Percentiles rank a stretch among this genome's conserved stretches.
Conservation (phyloP, 2,888 invertebrate species). For the Rhimphoctona megacephalus region DNA sequence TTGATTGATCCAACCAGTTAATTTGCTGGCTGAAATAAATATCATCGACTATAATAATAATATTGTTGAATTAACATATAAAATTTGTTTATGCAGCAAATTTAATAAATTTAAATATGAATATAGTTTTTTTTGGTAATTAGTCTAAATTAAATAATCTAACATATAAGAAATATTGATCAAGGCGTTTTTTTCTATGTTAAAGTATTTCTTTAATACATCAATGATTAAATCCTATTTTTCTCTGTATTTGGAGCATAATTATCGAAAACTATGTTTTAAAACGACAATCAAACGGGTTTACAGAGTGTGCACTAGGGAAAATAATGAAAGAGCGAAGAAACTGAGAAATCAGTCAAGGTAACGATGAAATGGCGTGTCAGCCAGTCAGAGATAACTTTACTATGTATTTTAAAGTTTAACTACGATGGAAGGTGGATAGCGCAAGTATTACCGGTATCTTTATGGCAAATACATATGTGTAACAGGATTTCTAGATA, state of each 20-base stretch:
- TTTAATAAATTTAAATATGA: not conserved
- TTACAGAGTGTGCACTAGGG: not conserved
- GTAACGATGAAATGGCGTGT: constrained; percentile 35
- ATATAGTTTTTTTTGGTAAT: no score
- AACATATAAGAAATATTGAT: no score
- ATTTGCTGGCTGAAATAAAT: no score
- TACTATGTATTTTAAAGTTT: constrained; percentile 31
- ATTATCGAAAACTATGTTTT: not conserved
- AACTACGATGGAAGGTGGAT: constrained; percentile 19
- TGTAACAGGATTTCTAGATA: not conserved
- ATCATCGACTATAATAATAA: no score
- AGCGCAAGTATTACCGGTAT: not conserved
- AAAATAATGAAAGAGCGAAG: not conserved
- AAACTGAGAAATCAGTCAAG: constrained; percentile 23
- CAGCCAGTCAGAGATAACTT: constrained; percentile 42
- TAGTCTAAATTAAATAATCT: no score
- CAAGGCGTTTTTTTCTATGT: no score
- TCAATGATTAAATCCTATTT: not conserved
- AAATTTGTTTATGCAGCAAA: rapidly evolving
- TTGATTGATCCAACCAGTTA: not conserved
- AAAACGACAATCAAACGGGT: not conserved
- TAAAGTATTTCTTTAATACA: no score
- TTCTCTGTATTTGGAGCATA: not conserved
- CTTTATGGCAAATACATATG: not conserved
- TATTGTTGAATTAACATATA: no score